A percentile compares a stretch with the other conserved stretches of the same genome.
These are phyloP conservation scores for Hystrix cristata DNA, from an alignment of 2,113 vertebrate species.

Conservation along the genomic window DNA sequence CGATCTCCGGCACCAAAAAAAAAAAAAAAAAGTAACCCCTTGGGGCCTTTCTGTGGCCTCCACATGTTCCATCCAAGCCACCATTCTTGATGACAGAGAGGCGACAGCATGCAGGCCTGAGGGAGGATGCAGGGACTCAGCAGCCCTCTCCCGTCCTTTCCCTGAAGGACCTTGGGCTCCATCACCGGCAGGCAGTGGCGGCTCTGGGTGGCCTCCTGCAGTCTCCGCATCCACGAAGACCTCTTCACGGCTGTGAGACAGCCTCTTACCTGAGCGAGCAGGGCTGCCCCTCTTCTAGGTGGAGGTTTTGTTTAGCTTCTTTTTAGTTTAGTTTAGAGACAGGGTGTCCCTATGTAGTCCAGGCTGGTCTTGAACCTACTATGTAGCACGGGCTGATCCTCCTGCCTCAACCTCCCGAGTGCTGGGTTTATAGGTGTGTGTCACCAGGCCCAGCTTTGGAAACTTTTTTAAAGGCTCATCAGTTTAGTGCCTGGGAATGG, in stretches of 20 bases:
- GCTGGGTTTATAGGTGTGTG: neutral
- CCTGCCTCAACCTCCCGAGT: neutral
- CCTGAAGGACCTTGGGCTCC: neutral
- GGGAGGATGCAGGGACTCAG: neutral
- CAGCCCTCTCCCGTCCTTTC: neutral
- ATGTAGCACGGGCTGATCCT: neutral
- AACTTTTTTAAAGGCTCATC: neutral
- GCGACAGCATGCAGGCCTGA: neutral
- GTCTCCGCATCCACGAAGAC: neutral
- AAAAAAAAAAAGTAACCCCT: too few species aligned
- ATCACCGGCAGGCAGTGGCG: neutral
- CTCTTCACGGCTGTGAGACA: neutral
- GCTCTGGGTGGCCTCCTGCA: neutral
- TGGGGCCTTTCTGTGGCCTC: neutral
- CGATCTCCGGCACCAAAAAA: too few species aligned
- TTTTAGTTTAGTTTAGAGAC: neutral
- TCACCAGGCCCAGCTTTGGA: neutral
- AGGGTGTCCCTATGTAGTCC: neutral
- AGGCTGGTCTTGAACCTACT: neutral
- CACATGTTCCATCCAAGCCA: neutral
- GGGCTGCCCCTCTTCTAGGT: neutral
- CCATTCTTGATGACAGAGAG: neutral
- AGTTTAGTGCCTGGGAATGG: too few species aligned
- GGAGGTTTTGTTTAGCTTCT: neutral
- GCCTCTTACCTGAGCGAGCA: neutral